These are phyloP conservation scores for Chaenodraco wilsoni DNA, from an alignment of 2,797 vertebrate genomes.

Conservation along the genomic window DNA sequence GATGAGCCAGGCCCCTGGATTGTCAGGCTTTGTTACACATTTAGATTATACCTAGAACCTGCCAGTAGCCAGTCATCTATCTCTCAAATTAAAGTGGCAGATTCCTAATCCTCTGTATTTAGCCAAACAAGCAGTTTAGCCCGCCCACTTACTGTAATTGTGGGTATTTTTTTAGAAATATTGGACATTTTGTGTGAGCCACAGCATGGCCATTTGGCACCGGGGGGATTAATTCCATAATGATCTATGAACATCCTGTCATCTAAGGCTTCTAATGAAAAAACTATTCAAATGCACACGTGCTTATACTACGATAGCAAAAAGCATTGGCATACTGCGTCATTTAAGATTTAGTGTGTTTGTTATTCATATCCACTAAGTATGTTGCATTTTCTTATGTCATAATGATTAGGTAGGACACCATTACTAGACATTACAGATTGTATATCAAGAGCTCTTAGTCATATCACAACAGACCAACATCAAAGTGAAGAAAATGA, in stretches of 20 bases:
- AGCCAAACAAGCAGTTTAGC: slow-evolving; percentile 81
- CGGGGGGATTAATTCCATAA: slow-evolving; percentile 78
- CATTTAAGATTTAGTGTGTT: slow-evolving; percentile 24
- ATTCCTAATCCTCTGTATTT: slow-evolving; percentile 81
- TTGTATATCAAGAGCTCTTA: slow-evolving; percentile 34
- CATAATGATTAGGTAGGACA: slow-evolving; percentile 54
- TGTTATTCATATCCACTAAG: slow-evolving; percentile 23
- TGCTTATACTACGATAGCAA: slow-evolving; percentile 43
- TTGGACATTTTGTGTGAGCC: slow-evolving; percentile 74
- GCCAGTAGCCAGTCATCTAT: slow-evolving; percentile 75
- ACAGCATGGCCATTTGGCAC: slow-evolving; percentile 71
- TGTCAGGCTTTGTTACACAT: slow-evolving; percentile 82
- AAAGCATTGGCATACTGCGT: slow-evolving; percentile 36
- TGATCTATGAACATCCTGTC: slow-evolving; percentile 70
- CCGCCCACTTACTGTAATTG: slow-evolving; percentile 79
- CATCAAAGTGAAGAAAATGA: slow-evolving; percentile 56
- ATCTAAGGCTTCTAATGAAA: slow-evolving; percentile 58
- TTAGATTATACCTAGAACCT: slow-evolving; percentile 81
- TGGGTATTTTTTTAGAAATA: slow-evolving; percentile 73
- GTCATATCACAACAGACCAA: slow-evolving; percentile 56
- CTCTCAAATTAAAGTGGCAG: slow-evolving; percentile 80
- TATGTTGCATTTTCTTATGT: slow-evolving; percentile 38
- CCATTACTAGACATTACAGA: slow-evolving; percentile 34
- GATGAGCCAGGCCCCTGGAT: slow-evolving; percentile 73
- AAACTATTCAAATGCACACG: slow-evolving; percentile 52